phyloP scores from a whole-genome alignment of 92 coral and sea anemone species.

The Parazoanthus atlanticus region DNA sequence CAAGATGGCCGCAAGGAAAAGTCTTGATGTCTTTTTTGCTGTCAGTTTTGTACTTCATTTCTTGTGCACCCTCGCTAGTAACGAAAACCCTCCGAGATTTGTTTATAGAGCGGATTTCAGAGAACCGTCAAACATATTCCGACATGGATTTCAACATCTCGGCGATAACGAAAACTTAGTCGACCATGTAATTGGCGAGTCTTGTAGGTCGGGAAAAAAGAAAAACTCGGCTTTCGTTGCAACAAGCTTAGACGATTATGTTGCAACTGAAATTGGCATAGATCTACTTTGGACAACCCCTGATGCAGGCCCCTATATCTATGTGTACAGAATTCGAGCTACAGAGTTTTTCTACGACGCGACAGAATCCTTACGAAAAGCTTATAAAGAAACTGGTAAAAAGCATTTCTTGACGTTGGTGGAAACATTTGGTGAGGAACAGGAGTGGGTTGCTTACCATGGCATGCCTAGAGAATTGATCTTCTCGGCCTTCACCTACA shows the following conservation, averaged over 20 bases:
- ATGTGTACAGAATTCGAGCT: background rate
- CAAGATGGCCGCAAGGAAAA: background rate
- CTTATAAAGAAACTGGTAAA: conserved; percentile 5
- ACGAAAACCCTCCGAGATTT: background rate
- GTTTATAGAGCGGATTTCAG: conserved; percentile 17
- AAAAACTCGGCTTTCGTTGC: background rate
- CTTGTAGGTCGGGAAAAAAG: background rate
- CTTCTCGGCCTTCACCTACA: background rate
- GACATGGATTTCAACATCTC: background rate
- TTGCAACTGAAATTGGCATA: background rate
- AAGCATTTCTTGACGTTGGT: background rate
- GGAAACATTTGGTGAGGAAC: background rate
- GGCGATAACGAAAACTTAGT: background rate
- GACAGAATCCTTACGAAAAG: background rate
- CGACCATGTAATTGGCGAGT: background rate
- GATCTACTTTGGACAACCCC: background rate
- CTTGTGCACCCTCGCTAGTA: background rate
- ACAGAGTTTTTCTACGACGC: background rate
- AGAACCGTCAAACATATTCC: background rate
- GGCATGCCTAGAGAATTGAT: background rate
- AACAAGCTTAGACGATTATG: background rate
- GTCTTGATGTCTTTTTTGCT: too few species aligned
- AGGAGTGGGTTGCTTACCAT: conserved; percentile 4
- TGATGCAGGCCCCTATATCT: background rate
- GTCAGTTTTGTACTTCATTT: background rate